Evolutionary conservation across 2,888 invertebrate genomes (phyloP).

Genomic region (Torymus texanus): DNA sequence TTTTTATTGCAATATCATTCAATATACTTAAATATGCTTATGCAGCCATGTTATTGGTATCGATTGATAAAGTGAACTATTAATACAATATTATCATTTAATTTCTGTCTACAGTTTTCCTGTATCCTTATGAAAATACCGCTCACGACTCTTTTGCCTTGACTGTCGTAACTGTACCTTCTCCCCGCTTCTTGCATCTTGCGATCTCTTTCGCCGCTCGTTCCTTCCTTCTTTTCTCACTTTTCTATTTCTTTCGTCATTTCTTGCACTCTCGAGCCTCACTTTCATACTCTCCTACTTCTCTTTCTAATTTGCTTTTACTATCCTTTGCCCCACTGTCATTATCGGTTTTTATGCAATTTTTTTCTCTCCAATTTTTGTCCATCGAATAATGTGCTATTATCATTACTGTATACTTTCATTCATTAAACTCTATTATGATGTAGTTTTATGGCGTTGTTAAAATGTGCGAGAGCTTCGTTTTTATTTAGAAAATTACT

Average conservation of each 20-base stretch:
- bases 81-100: too few species aligned
- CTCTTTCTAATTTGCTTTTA: constrained; percentile 2
- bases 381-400: not conserved
- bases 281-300: not conserved
- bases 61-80: too few species aligned
- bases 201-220: not conserved
- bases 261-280: not conserved
- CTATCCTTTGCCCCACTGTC: not conserved
- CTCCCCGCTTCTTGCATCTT: too few species aligned
- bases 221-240: not conserved
- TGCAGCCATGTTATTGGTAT: too few species aligned
- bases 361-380: not conserved
- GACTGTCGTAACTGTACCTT: too few species aligned
- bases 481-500: not conserved
- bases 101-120: too few species aligned
- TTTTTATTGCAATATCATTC: not conserved
- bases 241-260: not conserved
- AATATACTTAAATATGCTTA: not conserved
- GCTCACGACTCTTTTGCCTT: too few species aligned
- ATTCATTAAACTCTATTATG: not conserved
- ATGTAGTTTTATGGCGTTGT: not conserved
- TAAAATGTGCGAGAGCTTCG: not conserved
- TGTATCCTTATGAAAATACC: too few species aligned
- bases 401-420: constrained; percentile 8
- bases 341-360: not conserved